Evolutionary conservation across 2,113 vertebrate genomes (phyloP).

Genomic region (Microtus richardsoni): DNA sequence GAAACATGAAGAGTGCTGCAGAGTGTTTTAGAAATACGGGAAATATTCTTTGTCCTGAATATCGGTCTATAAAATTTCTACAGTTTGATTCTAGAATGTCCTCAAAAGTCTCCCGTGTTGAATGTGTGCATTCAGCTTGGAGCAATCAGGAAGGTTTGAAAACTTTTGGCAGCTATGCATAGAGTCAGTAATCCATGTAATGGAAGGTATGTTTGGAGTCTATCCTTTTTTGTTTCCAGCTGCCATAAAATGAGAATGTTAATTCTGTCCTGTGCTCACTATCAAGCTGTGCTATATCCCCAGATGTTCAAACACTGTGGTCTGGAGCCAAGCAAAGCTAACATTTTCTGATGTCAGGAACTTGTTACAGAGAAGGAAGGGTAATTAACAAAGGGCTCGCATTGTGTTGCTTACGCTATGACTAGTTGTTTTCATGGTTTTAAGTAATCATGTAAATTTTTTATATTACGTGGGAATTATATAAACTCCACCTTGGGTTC

Average conservation of each 20-base stretch:
- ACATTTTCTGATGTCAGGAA: background rate
- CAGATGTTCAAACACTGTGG: background rate
- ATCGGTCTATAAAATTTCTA: too few species aligned
- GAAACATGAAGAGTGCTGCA: background rate
- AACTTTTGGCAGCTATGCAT: background rate
- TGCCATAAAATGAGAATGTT: background rate
- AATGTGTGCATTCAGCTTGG: background rate
- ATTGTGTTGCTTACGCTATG: fast-evolving
- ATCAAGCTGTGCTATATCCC: fast-evolving
- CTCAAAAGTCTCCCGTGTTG: background rate
- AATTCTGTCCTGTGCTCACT: too few species aligned
- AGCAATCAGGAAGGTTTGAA: too few species aligned
- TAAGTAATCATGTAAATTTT: background rate
- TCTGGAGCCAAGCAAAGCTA: background rate
- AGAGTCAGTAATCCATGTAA: too few species aligned
- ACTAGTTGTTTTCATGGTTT: background rate
- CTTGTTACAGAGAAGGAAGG: background rate
- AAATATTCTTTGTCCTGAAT: background rate
- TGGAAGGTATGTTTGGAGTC: background rate
- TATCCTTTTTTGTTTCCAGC: too few species aligned
- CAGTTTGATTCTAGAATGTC: background rate
- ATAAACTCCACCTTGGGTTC: background rate
- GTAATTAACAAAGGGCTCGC: background rate
- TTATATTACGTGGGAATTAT: background rate
- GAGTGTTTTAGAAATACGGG: background rate